Base-by-base conservation (phyloP, 2,113 vertebrate genomes). In the Neomonachus schauinslandi region DNA sequence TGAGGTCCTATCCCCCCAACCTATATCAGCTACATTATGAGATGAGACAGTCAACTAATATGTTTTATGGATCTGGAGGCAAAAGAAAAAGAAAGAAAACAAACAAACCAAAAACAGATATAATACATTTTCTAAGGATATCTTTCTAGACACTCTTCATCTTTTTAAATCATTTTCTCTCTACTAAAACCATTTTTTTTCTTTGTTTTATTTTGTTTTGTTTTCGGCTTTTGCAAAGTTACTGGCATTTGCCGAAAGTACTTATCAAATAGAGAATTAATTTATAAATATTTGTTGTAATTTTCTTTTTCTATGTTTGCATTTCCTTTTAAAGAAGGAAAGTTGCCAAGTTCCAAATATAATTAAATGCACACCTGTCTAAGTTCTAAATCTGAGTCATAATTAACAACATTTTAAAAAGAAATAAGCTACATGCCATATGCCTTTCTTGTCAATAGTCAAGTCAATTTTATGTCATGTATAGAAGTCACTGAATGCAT, bases 241-340 rank as follows among this genome's bases (percentile, higher is more conserved):
- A 42, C 18, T 36, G 67, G n/a, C 67, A 59, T 82, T 95, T 95
- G 4, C 53, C 46, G 91, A 76, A 81, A 84, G 49, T 42, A 53
- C 19, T 86, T 93, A 71, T 80, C 92, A 91, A 83, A 65, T 82
- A 77, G 84, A 59, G 6, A 42, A 79, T 63, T 42, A 69, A 93
- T 71, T 67, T 91, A 69, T 86, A 97, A 95, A 74, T 88, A 84
- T 91, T 91, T 91, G 53, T 39, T 63, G n/a, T 74, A 36, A 61
- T 81, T 94, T 93, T 24, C 67, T 85, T 93, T 51, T 67, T 86
- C 82, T 82, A 28, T 94, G 12, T 95, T 96, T 95, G 26, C 7
- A 24, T 94, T 83, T 24, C 53, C 31, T 74, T 63, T 92, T 63
- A 84, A 84, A 69, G 42, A 88, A 91, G 51, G 12, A 92, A 91